A percentile compares a stretch with the other conserved stretches of the same genome.
These are phyloP conservation scores for Branchinecta lynchi DNA, from an alignment of 1,140 invertebrate species.

Conservation along the genomic window DNA sequence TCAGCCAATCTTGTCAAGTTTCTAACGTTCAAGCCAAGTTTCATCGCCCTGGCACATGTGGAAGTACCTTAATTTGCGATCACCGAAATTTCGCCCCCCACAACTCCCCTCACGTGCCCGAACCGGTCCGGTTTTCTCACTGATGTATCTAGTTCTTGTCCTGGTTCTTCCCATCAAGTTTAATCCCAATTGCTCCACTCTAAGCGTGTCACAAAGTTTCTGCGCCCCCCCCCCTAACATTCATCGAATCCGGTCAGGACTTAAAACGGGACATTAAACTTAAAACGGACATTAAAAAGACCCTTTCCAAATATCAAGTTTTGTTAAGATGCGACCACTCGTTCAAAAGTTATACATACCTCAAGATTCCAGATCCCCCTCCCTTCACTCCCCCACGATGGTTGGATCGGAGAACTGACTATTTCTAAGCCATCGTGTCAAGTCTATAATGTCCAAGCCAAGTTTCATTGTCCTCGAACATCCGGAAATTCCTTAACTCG, in stretches of 20 bases:
- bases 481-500: not conserved
- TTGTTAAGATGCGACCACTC: no score
- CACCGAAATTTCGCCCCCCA: not conserved
- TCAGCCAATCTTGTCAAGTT: no score
- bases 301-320: conserved; percentile 6
- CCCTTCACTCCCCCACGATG: no score
- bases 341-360: no score
- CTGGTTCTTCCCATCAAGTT: not conserved
- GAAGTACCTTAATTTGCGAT: no score
- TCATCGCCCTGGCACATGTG: no score
- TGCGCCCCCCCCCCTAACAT: not conserved
- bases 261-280: not conserved
- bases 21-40: no score
- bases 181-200: not conserved
- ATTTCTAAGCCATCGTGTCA: no score
- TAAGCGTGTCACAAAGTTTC: conserved; percentile 1
- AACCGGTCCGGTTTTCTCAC: not conserved
- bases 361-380: no score
- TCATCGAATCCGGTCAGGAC: conserved; percentile 8
- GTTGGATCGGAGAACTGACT: no score
- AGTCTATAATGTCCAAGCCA: not conserved
- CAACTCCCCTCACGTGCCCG: not conserved
- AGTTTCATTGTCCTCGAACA: not conserved
- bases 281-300: no score
- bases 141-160: not conserved